Evolutionary conservation across 2,888 invertebrate species (phyloP), one percentile per base, ranked within the genome.

Genomic region (Zaprionus lineosus): DNA sequence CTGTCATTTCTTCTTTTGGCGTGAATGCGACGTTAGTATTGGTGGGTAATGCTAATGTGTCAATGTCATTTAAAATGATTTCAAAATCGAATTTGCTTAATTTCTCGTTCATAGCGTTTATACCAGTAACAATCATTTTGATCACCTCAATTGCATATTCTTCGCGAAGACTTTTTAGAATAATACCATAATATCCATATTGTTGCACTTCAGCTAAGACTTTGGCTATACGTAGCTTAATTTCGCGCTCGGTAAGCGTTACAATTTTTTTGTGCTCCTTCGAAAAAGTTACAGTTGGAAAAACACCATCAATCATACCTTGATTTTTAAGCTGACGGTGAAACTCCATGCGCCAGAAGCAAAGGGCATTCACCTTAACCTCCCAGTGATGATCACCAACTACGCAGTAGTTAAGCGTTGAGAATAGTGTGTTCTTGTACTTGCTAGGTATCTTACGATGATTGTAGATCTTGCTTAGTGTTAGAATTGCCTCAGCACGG

Each of bases 221-320:
- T 88, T 93, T 94, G 6, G 92, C 88, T 2, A 96, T 89, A 55
- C 95, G 91, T 61, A 88, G 48, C 15, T 81, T 84, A 39, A 90
- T 85, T 88, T 95, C 95, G 0, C 88, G 88, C 53, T 93, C 93
- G 16, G 93, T 94, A 6, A 96, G 88, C 0, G 93, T 93, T 2
- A 96, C 93, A 12, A 96, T 96, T 89, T 96, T 96, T 55, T 93
- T 92, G 3, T 94, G 91, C 87, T 95, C 94, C 81, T 93, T 94
- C 0, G 95, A 95, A 87, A 96, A 96, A 0, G 95, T 95, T 0
- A 95, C 93, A 0, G 92, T 92, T 0, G 96, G 96, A 88, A 96
- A 96, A 0, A 91, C 92, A 0, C 95, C 95, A 84, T 96, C 95
- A 7, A 96, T 92, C 94, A 96, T 95, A n/a, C 96, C 96, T 89